Conservation (phyloP, 2,797 vertebrate species). For the Diplodus puntazzo region DNA sequence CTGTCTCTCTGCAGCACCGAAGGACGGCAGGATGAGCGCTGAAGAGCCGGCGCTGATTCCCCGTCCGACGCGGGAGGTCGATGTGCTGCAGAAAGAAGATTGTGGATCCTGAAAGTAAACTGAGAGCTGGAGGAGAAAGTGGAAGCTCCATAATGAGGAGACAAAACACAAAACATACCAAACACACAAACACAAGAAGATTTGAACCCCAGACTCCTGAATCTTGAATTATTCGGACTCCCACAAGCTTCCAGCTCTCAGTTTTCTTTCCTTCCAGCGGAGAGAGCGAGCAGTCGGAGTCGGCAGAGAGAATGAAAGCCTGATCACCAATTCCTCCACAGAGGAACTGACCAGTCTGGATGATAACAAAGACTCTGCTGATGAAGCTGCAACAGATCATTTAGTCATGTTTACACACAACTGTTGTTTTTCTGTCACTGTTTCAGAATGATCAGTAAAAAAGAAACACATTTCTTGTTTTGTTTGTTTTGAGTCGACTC, state of each 20-base stretch:
- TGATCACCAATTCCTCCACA: constrained; percentile 33
- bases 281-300: neutral
- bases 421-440: neutral
- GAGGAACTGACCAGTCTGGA: constrained; percentile 52
- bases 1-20: constrained; percentile 3
- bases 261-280: neutral
- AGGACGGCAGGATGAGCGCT: neutral
- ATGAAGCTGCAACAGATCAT: neutral
- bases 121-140: constrained; percentile 6
- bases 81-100: neutral
- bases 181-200: neutral
- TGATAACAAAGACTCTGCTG: constrained; percentile 26
- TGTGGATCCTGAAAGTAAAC: constrained; percentile 59
- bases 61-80: accelerated
- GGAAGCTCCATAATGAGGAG: neutral
- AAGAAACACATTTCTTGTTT: neutral
- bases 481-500: neutral
- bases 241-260: constrained; percentile 9
- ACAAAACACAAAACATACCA: neutral
- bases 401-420: neutral
- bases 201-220: neutral
- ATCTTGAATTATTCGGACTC: neutral
- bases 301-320: constrained; percentile 60
- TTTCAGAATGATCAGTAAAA: neutral
- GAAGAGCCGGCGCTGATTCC: neutral